Evolutionary conservation across 64 coral and sea anemone species (phyloP), one percentile per base, ranked within the genome.

Genomic region (Montipora cactus): DNA sequence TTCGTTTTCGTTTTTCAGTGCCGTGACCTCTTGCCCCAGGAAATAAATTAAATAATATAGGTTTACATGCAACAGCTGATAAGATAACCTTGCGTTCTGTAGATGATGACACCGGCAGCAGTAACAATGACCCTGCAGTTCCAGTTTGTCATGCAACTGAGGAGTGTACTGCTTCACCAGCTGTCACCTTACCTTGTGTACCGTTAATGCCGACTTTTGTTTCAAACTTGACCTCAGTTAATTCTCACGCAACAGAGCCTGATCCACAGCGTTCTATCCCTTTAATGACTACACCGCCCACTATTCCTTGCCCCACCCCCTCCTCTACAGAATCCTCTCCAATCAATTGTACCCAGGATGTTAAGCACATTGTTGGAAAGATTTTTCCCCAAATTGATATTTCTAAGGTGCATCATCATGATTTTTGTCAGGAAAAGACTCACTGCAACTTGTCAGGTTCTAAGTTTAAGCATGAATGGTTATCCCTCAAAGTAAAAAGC

Each of bases 401-500:
- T 12, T 21, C 16, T 18, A 80, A 80, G 78, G 78, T 80, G 78
- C 78, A 80, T 59, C 78, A 80, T 80, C 20, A 58, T 58, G 78
- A 80, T 12, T 80, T 80, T n/a, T 80, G 78, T 59, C n/a, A 21
- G 6, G 50, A 80, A 80, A 80, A 58, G 78, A 20, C 16, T 3
- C 18, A 80, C 51, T 80, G 78, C 51, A 59, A 58, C 20, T 3
- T 55, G 52, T 55, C 52, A 7, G 6, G 10, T 55, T 55, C 52
- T 55, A 80, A 80, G n/a, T 80, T 80, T 58, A 80, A 80, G 78
- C 78, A 80, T 37, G 78, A 80, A 20, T 59, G 78, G 78, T 58
- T 80, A 13, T 80, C 51, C 5, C 73, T 75, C 37, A 75, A 75
- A 80, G 78, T 51, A 25, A 80, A 80, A 57, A 57, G 15, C 58